These are phyloP conservation scores for Meiosimyza decipiens DNA, from an alignment of 2,888 invertebrate genomes.

Conservation along the genomic window DNA sequence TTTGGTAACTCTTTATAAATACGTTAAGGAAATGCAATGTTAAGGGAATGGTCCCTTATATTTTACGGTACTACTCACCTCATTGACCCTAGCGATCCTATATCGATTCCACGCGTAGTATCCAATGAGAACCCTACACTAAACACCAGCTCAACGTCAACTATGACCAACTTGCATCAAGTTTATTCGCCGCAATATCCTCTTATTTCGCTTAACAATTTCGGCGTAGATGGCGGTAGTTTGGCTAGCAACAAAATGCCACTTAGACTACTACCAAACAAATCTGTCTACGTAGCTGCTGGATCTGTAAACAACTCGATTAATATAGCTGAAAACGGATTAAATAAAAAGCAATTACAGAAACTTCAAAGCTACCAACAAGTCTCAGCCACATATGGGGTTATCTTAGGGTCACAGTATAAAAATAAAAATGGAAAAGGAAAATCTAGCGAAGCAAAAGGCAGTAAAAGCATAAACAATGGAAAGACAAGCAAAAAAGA, in stretches of 20 bases:
- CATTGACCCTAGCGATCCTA: conserved; percentile 74
- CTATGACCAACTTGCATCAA: conserved; percentile 62
- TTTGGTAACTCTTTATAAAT: not conserved
- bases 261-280: conserved; percentile 54
- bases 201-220: conserved; percentile 59
- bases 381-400: conserved; percentile 60
- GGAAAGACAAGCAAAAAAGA: conserved; percentile 52
- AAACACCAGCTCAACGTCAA: conserved; percentile 54
- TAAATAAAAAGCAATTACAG: conserved; percentile 46
- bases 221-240: conserved; percentile 47
- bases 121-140: conserved; percentile 61
- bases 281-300: conserved; percentile 52
- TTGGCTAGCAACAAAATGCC: conserved; percentile 46
- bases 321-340: conserved; percentile 40
- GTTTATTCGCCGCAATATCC: conserved; percentile 64
- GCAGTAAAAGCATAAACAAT: conserved; percentile 42
- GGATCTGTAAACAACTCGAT: conserved; percentile 36
- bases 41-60: conserved; percentile 93
- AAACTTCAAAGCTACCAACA: conserved; percentile 59
- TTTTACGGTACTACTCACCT: conserved; percentile 86
- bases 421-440: conserved; percentile 47
- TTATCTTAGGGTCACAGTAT: conserved; percentile 54
- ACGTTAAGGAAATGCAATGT: conserved; percentile 80
- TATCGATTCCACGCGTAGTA: conserved; percentile 65
- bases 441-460: conserved; percentile 45